These are phyloP conservation scores for Dysmachus trigonus DNA, from an alignment of 2,888 invertebrate genomes.

Conservation along the genomic window DNA sequence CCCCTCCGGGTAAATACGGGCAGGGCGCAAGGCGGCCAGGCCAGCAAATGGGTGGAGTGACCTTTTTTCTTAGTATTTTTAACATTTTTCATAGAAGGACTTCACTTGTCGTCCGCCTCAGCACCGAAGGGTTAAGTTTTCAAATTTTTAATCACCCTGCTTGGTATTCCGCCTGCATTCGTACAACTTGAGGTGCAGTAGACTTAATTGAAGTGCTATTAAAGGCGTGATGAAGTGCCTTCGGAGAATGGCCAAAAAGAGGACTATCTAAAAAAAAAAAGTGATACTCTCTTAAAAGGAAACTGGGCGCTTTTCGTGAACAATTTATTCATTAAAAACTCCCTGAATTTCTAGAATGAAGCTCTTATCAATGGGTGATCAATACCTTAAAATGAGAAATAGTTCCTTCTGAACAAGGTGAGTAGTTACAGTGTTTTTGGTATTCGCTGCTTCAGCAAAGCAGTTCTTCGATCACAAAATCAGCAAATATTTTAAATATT, in stretches of 20 bases:
- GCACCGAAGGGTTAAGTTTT: constrained; percentile 39
- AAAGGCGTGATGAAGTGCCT: constrained; percentile 43
- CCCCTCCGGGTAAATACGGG: constrained; percentile 36
- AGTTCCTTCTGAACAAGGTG: neutral
- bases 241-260: neutral
- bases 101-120: constrained; percentile 19
- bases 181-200: constrained; percentile 40
- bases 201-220: constrained; percentile 47
- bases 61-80: constrained; percentile 11
- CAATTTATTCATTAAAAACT: neutral
- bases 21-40: neutral
- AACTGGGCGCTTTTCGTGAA: neutral
- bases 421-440: too few species aligned
- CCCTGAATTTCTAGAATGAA: neutral
- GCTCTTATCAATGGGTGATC: neutral
- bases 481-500: too few species aligned
- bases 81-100: constrained; percentile 8
- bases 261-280: neutral
- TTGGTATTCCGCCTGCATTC: constrained; percentile 45
- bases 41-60: constrained; percentile 18
- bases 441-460: too few species aligned
- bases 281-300: neutral
- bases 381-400: neutral
- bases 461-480: too few species aligned
- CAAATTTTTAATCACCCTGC: constrained; percentile 47